Base-by-base conservation (phyloP, 2,888 invertebrate genomes). In the Eupithecia subumbrata region DNA sequence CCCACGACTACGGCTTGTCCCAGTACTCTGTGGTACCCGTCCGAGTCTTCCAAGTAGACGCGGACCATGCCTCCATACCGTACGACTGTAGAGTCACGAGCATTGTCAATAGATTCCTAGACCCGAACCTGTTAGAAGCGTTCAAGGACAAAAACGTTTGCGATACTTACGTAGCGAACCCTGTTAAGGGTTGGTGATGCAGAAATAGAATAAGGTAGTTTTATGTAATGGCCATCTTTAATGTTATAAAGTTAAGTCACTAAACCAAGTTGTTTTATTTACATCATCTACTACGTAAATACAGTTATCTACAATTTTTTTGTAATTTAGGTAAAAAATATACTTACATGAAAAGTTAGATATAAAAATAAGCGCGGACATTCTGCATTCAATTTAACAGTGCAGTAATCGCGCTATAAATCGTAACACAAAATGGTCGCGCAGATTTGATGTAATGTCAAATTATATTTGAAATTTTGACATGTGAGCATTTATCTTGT, bases 1-100 rank as follows among this genome's bases (percentile, higher is more conserved):
- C 82, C 0, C 71, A 86, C 43, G 87, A 88, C 69, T 89, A 85
- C 40, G 81, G 84, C 60, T 77, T 89, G 5, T 86, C 86, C 0
- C 84, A 86, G 68, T 87, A 87, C 34, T 81, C 83, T 0, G 83
- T 64, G 0, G 73, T 83, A 37, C 84, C 84, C 4, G 84, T 88
- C 0, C 76, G 81, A 69, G 78, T 88, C 0, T 84, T 83, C 43
- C 69, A 87, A 25, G 76, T 88, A 8, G 77, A 82, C 56, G 77
- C 82, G 1, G 85, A 86, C 22, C 86, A 87, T 64, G 78, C 81
- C 0, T 74, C 82, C 11, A 83, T 84, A 0, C 81, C 84, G 0
- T 71, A 80, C 43, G 85, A 87, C 71, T 82, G 81, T 37, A 81
- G 82, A 74, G 83, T 88, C 0, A 79, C 87, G 0, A 87, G 84